Conservation (phyloP, 2,888 invertebrate genomes). For the Platyscelio sp. region DNA sequence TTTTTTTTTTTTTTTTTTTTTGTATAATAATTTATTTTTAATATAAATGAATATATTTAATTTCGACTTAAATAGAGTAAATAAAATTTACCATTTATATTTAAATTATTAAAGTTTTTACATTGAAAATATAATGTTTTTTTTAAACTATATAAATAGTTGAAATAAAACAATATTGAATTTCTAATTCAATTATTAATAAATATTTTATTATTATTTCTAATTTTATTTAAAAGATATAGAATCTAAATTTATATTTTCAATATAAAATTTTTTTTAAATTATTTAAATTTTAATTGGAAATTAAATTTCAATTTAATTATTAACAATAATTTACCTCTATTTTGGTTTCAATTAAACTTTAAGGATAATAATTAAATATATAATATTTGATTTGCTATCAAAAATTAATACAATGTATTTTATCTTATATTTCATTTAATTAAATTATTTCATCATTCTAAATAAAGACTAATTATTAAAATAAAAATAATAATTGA, state of each 20-base stretch:
- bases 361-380: slow-evolving; percentile 80
- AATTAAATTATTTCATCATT: slow-evolving; percentile 60
- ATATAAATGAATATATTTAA: slow-evolving; percentile 70
- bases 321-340: slow-evolving; percentile 90
- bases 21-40: no score
- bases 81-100: slow-evolving; percentile 31
- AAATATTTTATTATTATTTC: slow-evolving; percentile 72
- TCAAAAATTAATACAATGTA: slow-evolving; percentile 21
- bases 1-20: no score
- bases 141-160: slow-evolving; percentile 61
- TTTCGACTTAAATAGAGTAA: slow-evolving; percentile 74
- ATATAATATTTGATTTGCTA: slow-evolving; percentile 84
- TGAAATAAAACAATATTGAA: slow-evolving; percentile 88
- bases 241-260: slow-evolving; percentile 48
- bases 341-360: slow-evolving; percentile 88
- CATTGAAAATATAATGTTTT: slow-evolving; percentile 66
- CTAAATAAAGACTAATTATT: slow-evolving; percentile 85
- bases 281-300: slow-evolving; percentile 86
- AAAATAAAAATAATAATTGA: slow-evolving; percentile 84
- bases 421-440: slow-evolving; percentile 43
- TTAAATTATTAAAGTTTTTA: slow-evolving; percentile 57
- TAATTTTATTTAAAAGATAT: slow-evolving; percentile 86
- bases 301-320: slow-evolving; percentile 87
- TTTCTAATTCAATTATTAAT: slow-evolving; percentile 80
- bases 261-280: slow-evolving; percentile 51